Percentiles rank a stretch among this genome's conserved stretches.
These are phyloP conservation scores for Delphinapterus leucas DNA, from an alignment of 2,113 vertebrate species.

Conservation along the genomic window DNA sequence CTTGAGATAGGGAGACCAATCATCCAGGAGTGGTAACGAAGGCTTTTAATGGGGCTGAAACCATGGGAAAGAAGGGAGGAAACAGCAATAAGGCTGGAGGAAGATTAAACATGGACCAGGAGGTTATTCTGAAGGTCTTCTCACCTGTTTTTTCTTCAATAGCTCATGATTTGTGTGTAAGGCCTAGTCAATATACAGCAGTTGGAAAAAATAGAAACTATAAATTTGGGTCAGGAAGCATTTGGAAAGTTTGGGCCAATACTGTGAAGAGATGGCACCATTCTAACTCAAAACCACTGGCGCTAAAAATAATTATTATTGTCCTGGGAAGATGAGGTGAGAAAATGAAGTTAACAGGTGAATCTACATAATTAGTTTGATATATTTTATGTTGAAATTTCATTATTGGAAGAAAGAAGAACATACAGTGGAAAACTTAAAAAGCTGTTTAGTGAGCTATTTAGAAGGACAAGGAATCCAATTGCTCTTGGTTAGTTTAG, in stretches of 20 bases:
- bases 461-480: neutral
- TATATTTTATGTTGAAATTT: constrained; percentile 16
- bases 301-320: constrained; percentile 17
- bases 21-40: accelerated
- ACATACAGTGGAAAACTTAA: neutral
- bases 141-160: neutral
- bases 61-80: neutral
- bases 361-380: neutral
- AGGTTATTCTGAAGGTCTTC: neutral
- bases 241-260: neutral
- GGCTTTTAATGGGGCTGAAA: neutral
- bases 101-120: neutral
- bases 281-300: neutral
- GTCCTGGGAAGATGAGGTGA: neutral
- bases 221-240: neutral
- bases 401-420: neutral
- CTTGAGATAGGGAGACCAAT: neutral
- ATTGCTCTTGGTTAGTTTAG: neutral
- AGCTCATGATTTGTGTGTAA: neutral
- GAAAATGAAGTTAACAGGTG: neutral
- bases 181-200: neutral
- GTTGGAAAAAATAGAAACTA: neutral
- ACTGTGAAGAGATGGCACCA: neutral
- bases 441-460: neutral
- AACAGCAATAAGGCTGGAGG: neutral